Conservation (phyloP, 1,140 invertebrate genomes). For the Melipona quadrifasciata region DNA sequence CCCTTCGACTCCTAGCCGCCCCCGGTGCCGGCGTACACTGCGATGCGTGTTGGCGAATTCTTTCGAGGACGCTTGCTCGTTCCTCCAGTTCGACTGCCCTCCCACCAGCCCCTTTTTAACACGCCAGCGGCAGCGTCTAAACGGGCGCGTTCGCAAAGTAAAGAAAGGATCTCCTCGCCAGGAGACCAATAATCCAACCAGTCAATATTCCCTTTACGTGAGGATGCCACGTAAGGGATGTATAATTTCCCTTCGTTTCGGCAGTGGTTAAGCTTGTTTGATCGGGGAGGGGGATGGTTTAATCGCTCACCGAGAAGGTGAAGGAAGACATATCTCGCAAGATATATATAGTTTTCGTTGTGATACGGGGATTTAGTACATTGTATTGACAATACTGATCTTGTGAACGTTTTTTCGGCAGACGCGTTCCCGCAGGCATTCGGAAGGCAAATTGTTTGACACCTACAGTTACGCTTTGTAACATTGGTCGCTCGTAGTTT, state of each 20-base stretch:
- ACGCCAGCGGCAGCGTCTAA: neutral
- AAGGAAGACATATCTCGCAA: neutral
- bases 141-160: neutral
- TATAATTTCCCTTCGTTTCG: conserved; percentile 23
- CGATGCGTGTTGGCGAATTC: neutral
- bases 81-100: neutral
- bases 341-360: too few relatives aligned
- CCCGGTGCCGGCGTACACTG: neutral
- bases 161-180: conserved; percentile 20
- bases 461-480: neutral
- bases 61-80: neutral
- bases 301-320: neutral
- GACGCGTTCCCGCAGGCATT: too few relatives aligned
- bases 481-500: neutral
- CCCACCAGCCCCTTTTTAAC: neutral
- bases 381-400: neutral
- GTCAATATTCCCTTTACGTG: conserved; percentile 36
- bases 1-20: neutral
- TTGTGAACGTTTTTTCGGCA: neutral
- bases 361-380: neutral
- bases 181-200: conserved; percentile 32
- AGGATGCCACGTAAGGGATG: conserved; percentile 1
- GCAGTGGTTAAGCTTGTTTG: neutral
- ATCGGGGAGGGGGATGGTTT: neutral
- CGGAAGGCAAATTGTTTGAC: too few relatives aligned